These are phyloP conservation scores for Ennomos fuscantarius DNA, from an alignment of 2,888 invertebrate genomes.

Conservation along the genomic window DNA sequence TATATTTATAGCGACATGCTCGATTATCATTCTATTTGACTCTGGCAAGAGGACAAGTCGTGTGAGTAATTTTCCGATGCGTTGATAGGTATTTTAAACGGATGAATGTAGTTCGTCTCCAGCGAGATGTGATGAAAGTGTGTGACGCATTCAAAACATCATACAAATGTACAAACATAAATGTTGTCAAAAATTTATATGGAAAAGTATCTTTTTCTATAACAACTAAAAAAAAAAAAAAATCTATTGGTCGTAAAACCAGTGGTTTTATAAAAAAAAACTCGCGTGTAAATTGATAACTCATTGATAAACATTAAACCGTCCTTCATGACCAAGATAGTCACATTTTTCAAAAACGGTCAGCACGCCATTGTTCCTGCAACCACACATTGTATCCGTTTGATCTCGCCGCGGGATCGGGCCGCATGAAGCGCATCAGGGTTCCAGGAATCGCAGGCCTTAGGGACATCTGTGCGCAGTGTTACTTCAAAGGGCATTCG, in stretches of 20 bases:
- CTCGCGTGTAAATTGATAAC: no score
- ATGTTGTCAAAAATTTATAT: no score
- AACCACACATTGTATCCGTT: constrained; percentile 5
- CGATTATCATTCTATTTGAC: constrained; percentile 34
- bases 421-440: background rate
- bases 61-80: constrained; percentile 20
- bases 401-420: constrained; percentile 10
- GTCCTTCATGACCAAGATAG: background rate
- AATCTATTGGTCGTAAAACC: no score
- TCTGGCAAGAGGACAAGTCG: constrained; percentile 25
- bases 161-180: no score
- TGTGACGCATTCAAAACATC: background rate
- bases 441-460: constrained; percentile 6
- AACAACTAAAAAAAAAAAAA: no score
- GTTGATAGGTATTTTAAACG: background rate
- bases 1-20: constrained; percentile 33
- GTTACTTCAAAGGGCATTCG: background rate
- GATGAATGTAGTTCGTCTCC: no score
- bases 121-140: no score
- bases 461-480: constrained; percentile 7
- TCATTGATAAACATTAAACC: background rate
- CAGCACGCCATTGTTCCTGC: constrained; percentile 2
- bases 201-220: no score
- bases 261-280: no score
- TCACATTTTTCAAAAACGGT: constrained; percentile 7